Percentiles rank a stretch among this genome's conserved stretches.
Conservation (phyloP, 1,140 invertebrate species). For the Panagrolaimus sp. region DNA sequence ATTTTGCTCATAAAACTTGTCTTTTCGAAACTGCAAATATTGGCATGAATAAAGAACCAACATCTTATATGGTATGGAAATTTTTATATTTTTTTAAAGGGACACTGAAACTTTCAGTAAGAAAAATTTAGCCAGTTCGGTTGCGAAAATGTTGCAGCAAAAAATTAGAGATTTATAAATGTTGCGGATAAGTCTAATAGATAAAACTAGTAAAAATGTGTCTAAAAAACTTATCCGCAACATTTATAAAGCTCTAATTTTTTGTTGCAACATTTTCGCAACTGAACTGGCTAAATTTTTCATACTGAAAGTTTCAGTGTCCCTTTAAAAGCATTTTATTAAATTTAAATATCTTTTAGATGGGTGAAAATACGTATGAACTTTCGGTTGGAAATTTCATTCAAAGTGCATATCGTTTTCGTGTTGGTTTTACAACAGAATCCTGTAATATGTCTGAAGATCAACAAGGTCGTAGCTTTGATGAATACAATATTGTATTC, state of each 20-base stretch:
- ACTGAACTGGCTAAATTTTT: too few relatives aligned
- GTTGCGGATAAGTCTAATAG: too few relatives aligned
- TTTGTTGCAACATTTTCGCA: too few relatives aligned
- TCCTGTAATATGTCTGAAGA: conserved; percentile 39
- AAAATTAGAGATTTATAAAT: too few relatives aligned
- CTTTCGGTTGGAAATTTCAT: conserved; percentile 48
- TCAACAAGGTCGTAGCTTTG: conserved; percentile 41
- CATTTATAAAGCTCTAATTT: too few relatives aligned
- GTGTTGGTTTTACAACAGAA: conserved; percentile 50
- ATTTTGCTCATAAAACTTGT: conserved; percentile 41
- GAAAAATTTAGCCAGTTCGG: too few relatives aligned
- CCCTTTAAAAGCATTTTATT: background rate
- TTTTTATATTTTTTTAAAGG: too few relatives aligned
- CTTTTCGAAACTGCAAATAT: conserved; percentile 13
- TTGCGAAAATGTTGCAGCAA: too few relatives aligned
- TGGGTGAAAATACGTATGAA: conserved; percentile 47
- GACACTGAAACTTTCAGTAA: too few relatives aligned
- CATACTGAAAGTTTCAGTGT: too few relatives aligned
- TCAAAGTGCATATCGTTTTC: conserved; percentile 55
- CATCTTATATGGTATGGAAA: conserved; percentile 17
- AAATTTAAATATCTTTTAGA: conserved; percentile 33
- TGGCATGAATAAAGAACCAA: background rate
- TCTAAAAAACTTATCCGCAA: too few relatives aligned
- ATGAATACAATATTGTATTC: conserved; percentile 58
- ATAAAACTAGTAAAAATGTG: too few relatives aligned